phyloP scores from a whole-genome alignment of 2,888 invertebrate genomes.

The Cerastoderma edule region DNA sequence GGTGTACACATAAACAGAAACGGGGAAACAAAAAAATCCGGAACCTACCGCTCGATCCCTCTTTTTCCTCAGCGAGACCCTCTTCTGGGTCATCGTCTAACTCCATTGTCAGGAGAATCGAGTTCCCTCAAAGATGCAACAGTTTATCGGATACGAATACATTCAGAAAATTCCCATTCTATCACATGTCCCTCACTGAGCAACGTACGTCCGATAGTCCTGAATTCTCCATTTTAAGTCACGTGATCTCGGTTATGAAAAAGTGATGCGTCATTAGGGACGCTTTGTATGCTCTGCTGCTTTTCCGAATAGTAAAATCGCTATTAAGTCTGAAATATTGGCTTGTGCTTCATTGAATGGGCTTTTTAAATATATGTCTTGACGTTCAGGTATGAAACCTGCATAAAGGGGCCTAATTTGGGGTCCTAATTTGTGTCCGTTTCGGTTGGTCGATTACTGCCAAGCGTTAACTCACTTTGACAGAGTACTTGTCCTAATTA shows the following conservation, averaged over 20 bases:
- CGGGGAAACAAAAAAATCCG: conserved; percentile 19
- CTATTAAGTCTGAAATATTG: too few relatives aligned
- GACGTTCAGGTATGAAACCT: too few relatives aligned
- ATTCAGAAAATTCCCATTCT: not conserved
- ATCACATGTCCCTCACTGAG: conserved; percentile 8
- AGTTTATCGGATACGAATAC: conserved; percentile 2
- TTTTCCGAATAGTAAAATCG: too few relatives aligned
- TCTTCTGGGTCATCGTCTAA: conserved; percentile 33
- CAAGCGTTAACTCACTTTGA: not conserved
- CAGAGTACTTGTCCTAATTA: conserved; percentile 14
- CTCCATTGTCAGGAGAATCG: conserved; percentile 35
- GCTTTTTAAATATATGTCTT: too few relatives aligned
- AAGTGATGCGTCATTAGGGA: conserved; percentile 57
- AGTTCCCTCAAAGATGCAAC: conserved; percentile 9
- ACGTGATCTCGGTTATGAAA: conserved; percentile 31
- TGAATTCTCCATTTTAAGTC: conserved; percentile 49
- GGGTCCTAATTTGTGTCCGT: too few relatives aligned
- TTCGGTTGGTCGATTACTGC: conserved; percentile 4
- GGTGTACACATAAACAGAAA: conserved; percentile 19
- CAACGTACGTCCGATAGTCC: conserved; percentile 20
- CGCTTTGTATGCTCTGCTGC: too few relatives aligned
- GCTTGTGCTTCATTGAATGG: too few relatives aligned
- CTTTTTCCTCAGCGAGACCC: conserved; percentile 43
- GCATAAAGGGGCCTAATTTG: too few relatives aligned
- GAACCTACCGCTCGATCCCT: conserved; percentile 15